Conservation (phyloP, 2,797 vertebrate species). For the Myotis daubentonii region DNA sequence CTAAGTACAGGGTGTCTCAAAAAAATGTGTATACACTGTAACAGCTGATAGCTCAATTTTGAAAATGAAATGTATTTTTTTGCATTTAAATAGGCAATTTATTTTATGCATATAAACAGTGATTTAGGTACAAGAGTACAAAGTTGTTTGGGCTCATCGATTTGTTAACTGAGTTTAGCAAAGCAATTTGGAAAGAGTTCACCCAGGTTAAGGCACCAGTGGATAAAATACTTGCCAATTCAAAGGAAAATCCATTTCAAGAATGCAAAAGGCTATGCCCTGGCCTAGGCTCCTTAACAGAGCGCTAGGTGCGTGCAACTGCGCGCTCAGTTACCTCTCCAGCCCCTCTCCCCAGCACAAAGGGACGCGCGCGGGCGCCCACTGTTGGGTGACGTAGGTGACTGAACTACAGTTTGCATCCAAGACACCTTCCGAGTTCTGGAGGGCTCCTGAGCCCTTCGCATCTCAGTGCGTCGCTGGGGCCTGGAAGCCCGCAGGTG, state of each 20-base stretch:
- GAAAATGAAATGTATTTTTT: background rate
- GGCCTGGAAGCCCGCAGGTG: background rate
- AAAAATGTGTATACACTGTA: background rate
- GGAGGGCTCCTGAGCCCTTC: background rate
- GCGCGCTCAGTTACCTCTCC: background rate
- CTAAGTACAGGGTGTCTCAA: background rate
- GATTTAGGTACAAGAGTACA: background rate
- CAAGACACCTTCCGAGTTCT: background rate
- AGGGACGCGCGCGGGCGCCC: background rate
- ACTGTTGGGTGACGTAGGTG: background rate
- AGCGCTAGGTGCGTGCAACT: background rate
- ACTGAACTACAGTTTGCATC: background rate
- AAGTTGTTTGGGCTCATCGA: background rate
- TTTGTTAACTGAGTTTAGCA: background rate
- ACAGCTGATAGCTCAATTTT: background rate
- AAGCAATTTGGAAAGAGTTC: conserved; percentile 1
- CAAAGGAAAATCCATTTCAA: background rate
- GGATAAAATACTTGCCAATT: background rate
- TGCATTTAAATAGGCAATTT: background rate
- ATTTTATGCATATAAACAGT: conserved; percentile 18
- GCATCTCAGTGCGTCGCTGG: background rate
- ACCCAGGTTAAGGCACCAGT: background rate
- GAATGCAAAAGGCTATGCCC: background rate
- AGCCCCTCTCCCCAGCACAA: conserved; percentile 56
- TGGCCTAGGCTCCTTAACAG: background rate